Percentiles rank a stretch among this genome's conserved stretches.
Conservation (phyloP, 2,888 invertebrate species). For the Drepana falcataria region DNA sequence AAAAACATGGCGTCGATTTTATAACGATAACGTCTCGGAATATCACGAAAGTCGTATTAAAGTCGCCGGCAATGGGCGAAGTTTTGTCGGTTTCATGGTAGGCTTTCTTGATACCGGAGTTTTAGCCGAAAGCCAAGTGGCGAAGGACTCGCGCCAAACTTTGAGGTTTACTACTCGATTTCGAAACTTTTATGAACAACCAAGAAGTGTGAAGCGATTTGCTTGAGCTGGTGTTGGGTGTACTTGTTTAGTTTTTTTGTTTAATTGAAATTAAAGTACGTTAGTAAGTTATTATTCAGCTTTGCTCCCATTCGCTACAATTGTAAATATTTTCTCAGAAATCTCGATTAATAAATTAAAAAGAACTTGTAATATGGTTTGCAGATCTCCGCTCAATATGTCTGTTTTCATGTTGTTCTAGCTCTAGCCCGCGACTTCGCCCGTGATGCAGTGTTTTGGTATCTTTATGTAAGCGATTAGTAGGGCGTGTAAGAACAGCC, state of each 20-base stretch:
- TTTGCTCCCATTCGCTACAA: too few species aligned
- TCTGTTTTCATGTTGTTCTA: too few species aligned
- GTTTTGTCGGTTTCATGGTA: conserved; percentile 43
- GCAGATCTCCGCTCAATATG: too few species aligned
- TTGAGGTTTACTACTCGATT: conserved; percentile 44
- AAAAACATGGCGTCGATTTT: conserved; percentile 47
- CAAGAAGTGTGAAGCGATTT: conserved; percentile 35
- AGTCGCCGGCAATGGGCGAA: conserved; percentile 49
- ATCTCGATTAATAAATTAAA: too few species aligned
- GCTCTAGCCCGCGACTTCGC: too few species aligned
- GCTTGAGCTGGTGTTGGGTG: conserved; percentile 23
- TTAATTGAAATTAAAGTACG: not conserved
- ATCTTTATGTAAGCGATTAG: too few species aligned
- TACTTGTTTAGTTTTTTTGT: conserved; percentile 14
- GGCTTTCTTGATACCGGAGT: conserved; percentile 43
- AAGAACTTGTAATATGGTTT: too few species aligned
- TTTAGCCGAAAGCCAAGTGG: conserved; percentile 43
- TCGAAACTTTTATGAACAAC: conserved; percentile 44
- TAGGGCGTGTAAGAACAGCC: too few species aligned
- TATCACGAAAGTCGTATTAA: conserved; percentile 56
- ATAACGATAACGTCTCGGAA: conserved; percentile 48
- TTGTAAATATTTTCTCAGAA: too few species aligned
- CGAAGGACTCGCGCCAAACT: conserved; percentile 32
- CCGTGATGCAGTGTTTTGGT: too few species aligned
- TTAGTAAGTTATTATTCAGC: too few species aligned